Conservation (phyloP, 1,140 invertebrate species). For the Drosophila auraria region DNA sequence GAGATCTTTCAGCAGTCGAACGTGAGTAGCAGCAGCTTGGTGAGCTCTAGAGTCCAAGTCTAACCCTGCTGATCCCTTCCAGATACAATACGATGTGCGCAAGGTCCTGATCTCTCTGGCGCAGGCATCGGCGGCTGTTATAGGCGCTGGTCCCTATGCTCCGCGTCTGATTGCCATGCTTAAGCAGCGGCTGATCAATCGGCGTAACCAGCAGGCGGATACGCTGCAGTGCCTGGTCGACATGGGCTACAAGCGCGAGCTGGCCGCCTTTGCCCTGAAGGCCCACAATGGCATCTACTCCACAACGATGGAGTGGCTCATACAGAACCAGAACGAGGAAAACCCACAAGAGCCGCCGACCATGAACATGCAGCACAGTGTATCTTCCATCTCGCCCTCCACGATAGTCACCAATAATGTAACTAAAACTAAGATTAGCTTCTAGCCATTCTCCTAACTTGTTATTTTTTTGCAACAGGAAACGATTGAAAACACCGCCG, state of each 20-base stretch:
- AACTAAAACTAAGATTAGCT: background rate
- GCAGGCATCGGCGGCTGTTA: conserved; percentile 76
- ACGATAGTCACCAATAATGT: conserved; percentile 77
- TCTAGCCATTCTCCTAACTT: background rate
- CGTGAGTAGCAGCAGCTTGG: conserved; percentile 43
- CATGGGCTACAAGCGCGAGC: conserved; percentile 79
- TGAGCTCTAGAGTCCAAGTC: background rate
- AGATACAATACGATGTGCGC: conserved; percentile 84
- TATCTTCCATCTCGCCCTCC: conserved; percentile 76
- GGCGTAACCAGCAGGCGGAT: conserved; percentile 74
- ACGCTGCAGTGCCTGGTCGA: conserved; percentile 81
- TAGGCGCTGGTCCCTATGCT: conserved; percentile 81
- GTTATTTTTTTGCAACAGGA: conserved; percentile 42
- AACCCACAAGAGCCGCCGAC: conserved; percentile 23
- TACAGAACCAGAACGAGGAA: conserved; percentile 76
- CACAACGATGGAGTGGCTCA: conserved; percentile 77
- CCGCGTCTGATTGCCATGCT: conserved; percentile 80
- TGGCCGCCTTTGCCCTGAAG: conserved; percentile 74
- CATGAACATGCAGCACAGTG: conserved; percentile 67
- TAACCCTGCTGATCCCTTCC: conserved; percentile 2
- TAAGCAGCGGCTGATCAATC: conserved; percentile 80
- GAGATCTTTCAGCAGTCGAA: conserved; percentile 84
- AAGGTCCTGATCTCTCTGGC: conserved; percentile 83
- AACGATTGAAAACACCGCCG: conserved; percentile 76
- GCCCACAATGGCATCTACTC: conserved; percentile 76